Evolutionary conservation across 2,113 vertebrate genomes (phyloP).

Genomic region (Eulacestoma nigropectus): DNA sequence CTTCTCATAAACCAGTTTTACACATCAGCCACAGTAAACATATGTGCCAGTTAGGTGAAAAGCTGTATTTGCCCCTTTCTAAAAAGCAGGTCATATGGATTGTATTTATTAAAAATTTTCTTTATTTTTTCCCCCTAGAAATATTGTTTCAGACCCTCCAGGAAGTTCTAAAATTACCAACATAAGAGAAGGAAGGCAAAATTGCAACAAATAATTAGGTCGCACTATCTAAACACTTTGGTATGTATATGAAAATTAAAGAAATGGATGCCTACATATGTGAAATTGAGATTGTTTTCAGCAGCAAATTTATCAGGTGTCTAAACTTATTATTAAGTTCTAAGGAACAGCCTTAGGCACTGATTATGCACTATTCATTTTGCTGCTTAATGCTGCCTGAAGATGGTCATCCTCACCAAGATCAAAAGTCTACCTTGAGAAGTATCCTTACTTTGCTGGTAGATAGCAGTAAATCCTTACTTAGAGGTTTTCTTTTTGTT

Average conservation of each 20-base stretch:
- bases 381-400: not conserved
- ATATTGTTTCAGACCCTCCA: not conserved
- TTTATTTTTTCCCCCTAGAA: not conserved
- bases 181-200: not conserved
- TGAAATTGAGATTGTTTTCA: not conserved
- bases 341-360: not conserved
- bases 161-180: not conserved
- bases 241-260: not conserved
- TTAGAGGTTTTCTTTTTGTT: not conserved
- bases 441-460: not conserved
- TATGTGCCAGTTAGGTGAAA: not conserved
- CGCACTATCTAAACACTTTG: not conserved
- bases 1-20: not conserved
- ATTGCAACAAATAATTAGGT: not conserved
- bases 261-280: not conserved
- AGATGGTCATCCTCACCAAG: not conserved
- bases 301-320: not conserved
- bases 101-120: not conserved
- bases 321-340: not conserved
- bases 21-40: not conserved
- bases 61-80: not conserved
- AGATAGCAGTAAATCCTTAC: not conserved
- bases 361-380: not conserved
- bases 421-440: slow-evolving; percentile 9
- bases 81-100: not conserved